Evolutionary conservation across 2,113 vertebrate species (phyloP).

Genomic region (Syngnathoides biaculeatus): DNA sequence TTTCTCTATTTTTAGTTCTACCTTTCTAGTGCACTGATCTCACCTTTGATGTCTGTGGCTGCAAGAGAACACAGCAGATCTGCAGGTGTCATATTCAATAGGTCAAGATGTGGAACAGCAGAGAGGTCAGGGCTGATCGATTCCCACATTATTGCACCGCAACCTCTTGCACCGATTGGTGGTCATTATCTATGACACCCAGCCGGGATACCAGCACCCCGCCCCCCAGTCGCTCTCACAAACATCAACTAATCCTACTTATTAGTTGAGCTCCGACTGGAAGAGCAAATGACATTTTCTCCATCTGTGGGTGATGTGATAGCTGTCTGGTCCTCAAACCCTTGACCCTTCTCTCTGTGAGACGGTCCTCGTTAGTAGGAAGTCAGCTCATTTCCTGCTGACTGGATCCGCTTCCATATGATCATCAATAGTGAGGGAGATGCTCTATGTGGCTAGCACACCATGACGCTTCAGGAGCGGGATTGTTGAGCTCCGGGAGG

Average conservation of each 20-base stretch:
- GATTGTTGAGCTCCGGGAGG: constrained; percentile 42
- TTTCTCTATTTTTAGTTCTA: constrained; percentile 24
- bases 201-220: constrained; percentile 30
- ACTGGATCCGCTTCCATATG: constrained; percentile 37
- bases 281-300: constrained; percentile 45
- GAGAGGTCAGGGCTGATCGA: constrained; percentile 53
- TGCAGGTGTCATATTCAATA: constrained; percentile 62
- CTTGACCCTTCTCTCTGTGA: constrained; percentile 58
- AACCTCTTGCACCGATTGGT: constrained; percentile 54
- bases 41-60: constrained; percentile 29
- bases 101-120: constrained; percentile 57
- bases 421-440: constrained; percentile 61
- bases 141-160: constrained; percentile 45
- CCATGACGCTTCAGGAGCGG: constrained; percentile 15
- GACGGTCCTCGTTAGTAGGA: constrained; percentile 67
- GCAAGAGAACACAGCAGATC: constrained; percentile 50
- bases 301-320: constrained; percentile 50
- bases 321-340: constrained; percentile 47
- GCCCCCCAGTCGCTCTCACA: constrained; percentile 44
- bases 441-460: constrained; percentile 24
- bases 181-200: constrained; percentile 52
- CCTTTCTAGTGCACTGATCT: constrained; percentile 33
- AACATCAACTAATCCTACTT: constrained; percentile 63
- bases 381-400: constrained; percentile 51
- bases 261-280: constrained; percentile 52